phyloP scores from a whole-genome alignment of 2,113 vertebrate genomes.

The Sphyrna mokarran region DNA sequence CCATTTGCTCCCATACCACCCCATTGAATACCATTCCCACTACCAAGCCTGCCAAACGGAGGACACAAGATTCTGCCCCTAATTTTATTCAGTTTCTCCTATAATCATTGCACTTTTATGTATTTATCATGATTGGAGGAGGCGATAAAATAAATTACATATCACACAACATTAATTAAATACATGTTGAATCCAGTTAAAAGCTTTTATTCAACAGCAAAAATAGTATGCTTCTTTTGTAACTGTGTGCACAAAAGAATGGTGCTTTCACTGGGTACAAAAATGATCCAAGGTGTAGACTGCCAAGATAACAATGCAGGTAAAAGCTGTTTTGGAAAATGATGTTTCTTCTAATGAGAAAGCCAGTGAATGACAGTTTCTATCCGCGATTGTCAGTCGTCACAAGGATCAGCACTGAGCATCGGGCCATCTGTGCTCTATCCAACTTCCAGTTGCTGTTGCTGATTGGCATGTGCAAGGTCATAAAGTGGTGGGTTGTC shows the following conservation, averaged over 20 bases:
- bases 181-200: slow-evolving; percentile 31
- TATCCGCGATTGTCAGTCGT: slow-evolving; percentile 50
- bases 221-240: slow-evolving; percentile 27
- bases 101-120: slow-evolving; percentile 23
- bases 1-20: background rate
- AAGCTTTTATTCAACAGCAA: slow-evolving; percentile 33
- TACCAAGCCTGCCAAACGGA: too few relatives aligned
- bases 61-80: background rate
- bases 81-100: slow-evolving; percentile 18
- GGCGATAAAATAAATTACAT: slow-evolving; percentile 36
- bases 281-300: slow-evolving; percentile 21
- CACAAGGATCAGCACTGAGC: slow-evolving; percentile 46
- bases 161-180: slow-evolving; percentile 36
- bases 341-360: slow-evolving; percentile 38
- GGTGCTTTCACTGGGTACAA: background rate
- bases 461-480: slow-evolving; percentile 39
- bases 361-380: slow-evolving; percentile 49
- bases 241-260: slow-evolving; percentile 17
- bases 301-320: slow-evolving; percentile 19
- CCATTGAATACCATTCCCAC: too few relatives aligned
- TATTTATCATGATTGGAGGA: slow-evolving; percentile 12
- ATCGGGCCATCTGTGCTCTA: slow-evolving; percentile 7
- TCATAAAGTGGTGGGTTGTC: slow-evolving; percentile 96
- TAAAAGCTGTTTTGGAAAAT: background rate
- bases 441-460: slow-evolving; percentile 47